Evolutionary conservation across 2,797 vertebrate species (phyloP), one percentile per base, ranked within the genome.

Genomic region (Heteromormyrus szaboi): DNA sequence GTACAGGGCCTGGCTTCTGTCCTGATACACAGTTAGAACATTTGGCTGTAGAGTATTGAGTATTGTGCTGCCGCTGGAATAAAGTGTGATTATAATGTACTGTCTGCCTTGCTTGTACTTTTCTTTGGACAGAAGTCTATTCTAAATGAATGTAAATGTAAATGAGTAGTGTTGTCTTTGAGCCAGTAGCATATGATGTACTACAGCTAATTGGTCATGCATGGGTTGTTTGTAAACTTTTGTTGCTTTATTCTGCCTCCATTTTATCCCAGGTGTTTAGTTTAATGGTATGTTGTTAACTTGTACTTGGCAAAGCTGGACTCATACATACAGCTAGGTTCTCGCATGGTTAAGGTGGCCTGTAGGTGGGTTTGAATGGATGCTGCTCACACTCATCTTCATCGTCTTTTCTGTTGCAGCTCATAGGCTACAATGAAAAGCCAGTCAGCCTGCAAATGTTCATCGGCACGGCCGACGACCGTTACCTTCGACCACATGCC

Each of bases 401-500:
- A 1, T 44, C 37, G 19, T 44, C 14, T 5, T 79, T 44, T 3
- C 37, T 79, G 89, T 72, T 88, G 88, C 95, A 99, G 98, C 93
- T 99, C 87, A 92, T 93, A 4, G 98, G 98, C 88, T 98, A 96
- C 93, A 96, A 59, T 5, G 96, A 99, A 89, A 98, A 97, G 93
- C 96, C 96, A 0, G 90, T 99, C 92, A 96, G 94, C 93, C 93
- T 99, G 79, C 96, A 98, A 90, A 93, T 99, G 95, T 99, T 99
- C 95, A 99, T 99, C 1, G 98, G 98, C 22, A 99, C 98, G 0
- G 97, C 98, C 0, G 98, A 99, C 76, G 98, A 99, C 89, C 96
- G 97, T 41, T 96, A 94, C 92, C 92, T 98, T 50, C 95, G 97
- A 37, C 98, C 98, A 56, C 98, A 99, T n/a, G 95, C 97, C 1